Percentiles rank a stretch among this genome's conserved stretches.
phyloP scores from a whole-genome alignment of 2,797 vertebrate genomes.

The Pangasius djambal region DNA sequence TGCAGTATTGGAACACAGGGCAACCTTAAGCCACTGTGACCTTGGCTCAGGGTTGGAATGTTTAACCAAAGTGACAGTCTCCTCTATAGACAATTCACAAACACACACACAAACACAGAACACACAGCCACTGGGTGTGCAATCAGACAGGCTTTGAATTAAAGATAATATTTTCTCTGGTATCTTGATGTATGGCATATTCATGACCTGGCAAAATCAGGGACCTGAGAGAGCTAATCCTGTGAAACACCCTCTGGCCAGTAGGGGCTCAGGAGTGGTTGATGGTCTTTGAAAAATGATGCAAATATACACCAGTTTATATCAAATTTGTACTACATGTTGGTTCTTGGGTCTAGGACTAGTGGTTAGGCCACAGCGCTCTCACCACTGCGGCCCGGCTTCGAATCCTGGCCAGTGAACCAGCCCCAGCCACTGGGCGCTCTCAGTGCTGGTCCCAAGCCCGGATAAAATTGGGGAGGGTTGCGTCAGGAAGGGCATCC shows the following conservation, averaged over 20 bases:
- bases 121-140: conserved; percentile 40
- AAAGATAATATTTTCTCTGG: conserved; percentile 44
- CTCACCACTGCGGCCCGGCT: no score
- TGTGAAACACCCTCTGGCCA: conserved; percentile 24
- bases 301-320: not conserved
- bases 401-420: no score
- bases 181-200: conserved; percentile 53
- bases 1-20: not conserved
- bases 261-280: not conserved
- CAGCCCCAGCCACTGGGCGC: no score
- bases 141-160: conserved; percentile 48
- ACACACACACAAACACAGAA: not conserved
- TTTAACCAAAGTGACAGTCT: conserved; percentile 59
- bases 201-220: conserved; percentile 48
- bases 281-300: not conserved
- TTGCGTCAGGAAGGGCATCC: no score
- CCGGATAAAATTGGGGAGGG: no score
- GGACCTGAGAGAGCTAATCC: conserved; percentile 31
- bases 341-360: no score
- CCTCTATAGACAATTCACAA: conserved; percentile 22
- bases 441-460: no score
- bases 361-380: no score
- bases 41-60: conserved; percentile 38
- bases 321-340: not conserved
- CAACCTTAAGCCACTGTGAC: not conserved